phyloP scores from a whole-genome alignment of 2,888 invertebrate genomes.

The Mesodorylaimus sp. region DNA sequence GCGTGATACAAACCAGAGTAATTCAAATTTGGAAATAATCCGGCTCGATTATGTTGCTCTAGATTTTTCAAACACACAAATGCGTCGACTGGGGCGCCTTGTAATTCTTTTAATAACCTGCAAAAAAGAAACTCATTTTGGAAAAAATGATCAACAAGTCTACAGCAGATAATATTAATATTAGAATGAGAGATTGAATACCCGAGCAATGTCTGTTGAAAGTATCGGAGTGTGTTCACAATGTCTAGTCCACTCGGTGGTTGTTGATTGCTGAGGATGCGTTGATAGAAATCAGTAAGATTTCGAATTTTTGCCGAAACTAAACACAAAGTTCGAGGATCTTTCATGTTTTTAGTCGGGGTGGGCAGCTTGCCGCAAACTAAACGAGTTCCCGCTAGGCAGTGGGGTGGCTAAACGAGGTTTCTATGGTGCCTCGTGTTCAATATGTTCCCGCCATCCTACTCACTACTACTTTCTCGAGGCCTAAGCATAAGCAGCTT shows the following conservation, averaged over 20 bases:
- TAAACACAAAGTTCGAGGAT: conserved; percentile 37
- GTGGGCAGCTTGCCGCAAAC: no score
- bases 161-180: background rate
- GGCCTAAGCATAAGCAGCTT: no score
- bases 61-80: conserved; percentile 44
- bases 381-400: no score
- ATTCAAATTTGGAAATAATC: conserved; percentile 82
- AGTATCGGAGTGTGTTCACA: conserved; percentile 90
- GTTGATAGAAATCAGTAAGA: conserved; percentile 82
- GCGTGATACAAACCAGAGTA: conserved; percentile 88
- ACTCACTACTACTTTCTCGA: no score
- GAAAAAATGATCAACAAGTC: conserved; percentile 4
- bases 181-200: conserved; percentile 48
- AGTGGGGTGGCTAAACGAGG: no score
- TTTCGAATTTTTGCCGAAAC: conserved; percentile 94
- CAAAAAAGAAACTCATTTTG: conserved; percentile 15
- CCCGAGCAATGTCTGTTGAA: conserved; percentile 84
- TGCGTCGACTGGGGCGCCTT: conserved; percentile 49
- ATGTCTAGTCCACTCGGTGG: conserved; percentile 78
- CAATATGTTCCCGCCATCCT: no score
- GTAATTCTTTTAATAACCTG: conserved; percentile 92
- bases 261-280: conserved; percentile 46
- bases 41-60: conserved; percentile 67
- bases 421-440: no score
- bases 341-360: no score